A percentile compares a stretch with the other conserved stretches of the same genome.
phyloP scores from a whole-genome alignment of 1,140 invertebrate species.

The Chymomyza costata region DNA sequence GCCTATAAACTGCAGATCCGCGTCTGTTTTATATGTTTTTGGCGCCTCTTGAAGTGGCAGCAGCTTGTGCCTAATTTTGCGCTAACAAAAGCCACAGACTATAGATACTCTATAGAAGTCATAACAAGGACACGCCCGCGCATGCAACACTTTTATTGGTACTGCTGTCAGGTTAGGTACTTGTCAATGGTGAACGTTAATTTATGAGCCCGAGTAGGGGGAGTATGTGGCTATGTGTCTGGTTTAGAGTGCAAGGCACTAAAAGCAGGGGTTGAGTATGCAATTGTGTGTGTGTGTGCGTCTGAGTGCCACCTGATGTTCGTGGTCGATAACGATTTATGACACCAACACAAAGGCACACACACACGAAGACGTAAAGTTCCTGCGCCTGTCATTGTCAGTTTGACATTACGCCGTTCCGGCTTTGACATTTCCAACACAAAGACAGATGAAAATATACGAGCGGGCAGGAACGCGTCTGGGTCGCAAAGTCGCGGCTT shows the following conservation, averaged over 20 bases:
- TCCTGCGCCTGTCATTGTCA: constrained; percentile 22
- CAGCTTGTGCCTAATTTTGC: constrained; percentile 41
- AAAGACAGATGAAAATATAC: constrained; percentile 14
- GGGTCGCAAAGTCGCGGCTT: constrained; percentile 37
- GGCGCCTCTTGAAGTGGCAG: constrained; percentile 44
- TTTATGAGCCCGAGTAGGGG: too few species aligned
- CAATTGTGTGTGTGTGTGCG: constrained; percentile 49
- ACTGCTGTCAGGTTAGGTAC: neutral
- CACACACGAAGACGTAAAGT: too few species aligned
- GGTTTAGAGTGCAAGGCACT: too few species aligned
- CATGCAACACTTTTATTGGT: constrained; percentile 12
- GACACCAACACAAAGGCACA: constrained; percentile 54
- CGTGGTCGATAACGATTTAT: constrained; percentile 74
- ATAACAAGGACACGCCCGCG: constrained; percentile 5
- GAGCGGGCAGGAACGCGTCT: constrained; percentile 30
- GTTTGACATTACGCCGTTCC: constrained; percentile 47
- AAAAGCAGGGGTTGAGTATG: too few species aligned
- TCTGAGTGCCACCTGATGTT: constrained; percentile 71
- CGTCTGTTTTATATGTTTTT: constrained; percentile 62
- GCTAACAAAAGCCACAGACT: too few species aligned
- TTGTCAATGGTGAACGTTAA: too few species aligned
- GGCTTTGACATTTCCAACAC: constrained; percentile 30
- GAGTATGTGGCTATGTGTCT: too few species aligned
- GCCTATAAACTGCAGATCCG: constrained; percentile 61
- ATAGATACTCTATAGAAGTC: too few species aligned